These are phyloP conservation scores for Antennarius maculatus DNA, from an alignment of 2,797 vertebrate genomes.

Conservation along the genomic window DNA sequence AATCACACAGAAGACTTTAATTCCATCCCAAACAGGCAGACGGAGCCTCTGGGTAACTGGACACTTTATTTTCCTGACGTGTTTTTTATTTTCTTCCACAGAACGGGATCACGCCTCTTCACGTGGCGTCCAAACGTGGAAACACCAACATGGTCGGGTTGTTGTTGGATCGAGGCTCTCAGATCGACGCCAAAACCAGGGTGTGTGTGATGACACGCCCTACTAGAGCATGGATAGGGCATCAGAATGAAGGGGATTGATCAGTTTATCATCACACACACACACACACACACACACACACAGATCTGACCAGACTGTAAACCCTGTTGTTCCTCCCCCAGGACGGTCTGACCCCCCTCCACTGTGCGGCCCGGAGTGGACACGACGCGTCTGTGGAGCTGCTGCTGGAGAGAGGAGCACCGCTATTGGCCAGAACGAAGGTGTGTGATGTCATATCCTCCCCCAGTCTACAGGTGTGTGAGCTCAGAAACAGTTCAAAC, in stretches of 20 bases:
- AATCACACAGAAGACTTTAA: too few relatives aligned
- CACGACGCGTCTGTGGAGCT: conserved; percentile 94
- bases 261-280: too few relatives aligned
- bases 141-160: conserved; percentile 99
- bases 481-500: too few relatives aligned
- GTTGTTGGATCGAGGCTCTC: conserved; percentile 92
- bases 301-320: too few relatives aligned
- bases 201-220: conserved; percentile 82
- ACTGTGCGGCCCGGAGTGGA: conserved; percentile 96
- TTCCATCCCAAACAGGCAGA: background rate
- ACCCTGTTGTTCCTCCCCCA: conserved; percentile 51
- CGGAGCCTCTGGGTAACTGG: too few relatives aligned
- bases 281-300: background rate
- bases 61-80: too few relatives aligned
- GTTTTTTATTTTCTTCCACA: conserved; percentile 52
- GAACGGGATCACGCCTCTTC: conserved; percentile 98
- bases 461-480: too few relatives aligned
- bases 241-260: background rate
- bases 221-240: background rate
- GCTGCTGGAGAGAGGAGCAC: conserved; percentile 93
- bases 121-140: conserved; percentile 97
- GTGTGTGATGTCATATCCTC: conserved; percentile 61
- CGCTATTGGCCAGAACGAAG: conserved; percentile 96
- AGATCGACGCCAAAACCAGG: conserved; percentile 98
- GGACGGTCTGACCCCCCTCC: conserved; percentile 96